These are phyloP conservation scores for Dryobota labecula DNA, from an alignment of 2,888 invertebrate genomes.

Conservation along the genomic window DNA sequence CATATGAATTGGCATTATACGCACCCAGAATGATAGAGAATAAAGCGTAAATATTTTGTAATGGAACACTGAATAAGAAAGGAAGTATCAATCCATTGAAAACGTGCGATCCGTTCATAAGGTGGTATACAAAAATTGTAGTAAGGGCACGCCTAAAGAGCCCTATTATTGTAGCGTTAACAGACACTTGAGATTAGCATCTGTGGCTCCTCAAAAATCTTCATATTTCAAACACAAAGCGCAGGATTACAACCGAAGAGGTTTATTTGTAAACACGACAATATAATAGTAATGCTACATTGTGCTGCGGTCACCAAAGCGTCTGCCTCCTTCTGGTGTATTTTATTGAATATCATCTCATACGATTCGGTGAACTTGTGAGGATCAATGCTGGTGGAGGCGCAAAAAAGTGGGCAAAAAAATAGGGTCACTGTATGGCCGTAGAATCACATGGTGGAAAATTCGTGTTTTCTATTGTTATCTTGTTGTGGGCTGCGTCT, in stretches of 20 bases:
- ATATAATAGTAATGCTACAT: slow-evolving; percentile 78
- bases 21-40: slow-evolving; percentile 58
- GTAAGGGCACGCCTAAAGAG: slow-evolving; percentile 83
- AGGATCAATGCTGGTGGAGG: slow-evolving; percentile 73
- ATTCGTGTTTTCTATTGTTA: slow-evolving; percentile 43
- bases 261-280: slow-evolving; percentile 90
- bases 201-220: slow-evolving; percentile 86
- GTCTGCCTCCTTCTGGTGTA: slow-evolving; percentile 81
- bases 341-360: slow-evolving; percentile 86
- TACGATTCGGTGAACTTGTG: slow-evolving; percentile 86
- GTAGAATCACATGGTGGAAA: slow-evolving; percentile 58
- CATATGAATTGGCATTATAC: slow-evolving; percentile 49
- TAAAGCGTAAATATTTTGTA: slow-evolving; percentile 62
- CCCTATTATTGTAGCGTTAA: slow-evolving; percentile 88
- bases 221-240: slow-evolving; percentile 86
- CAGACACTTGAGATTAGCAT: slow-evolving; percentile 91
- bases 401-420: slow-evolving; percentile 70
- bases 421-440: slow-evolving; percentile 63
- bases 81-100: slow-evolving; percentile 83
- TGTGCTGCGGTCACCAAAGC: slow-evolving; percentile 80
- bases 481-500: slow-evolving; percentile 2
- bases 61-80: slow-evolving; percentile 70
- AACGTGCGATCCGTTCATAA: slow-evolving; percentile 80
- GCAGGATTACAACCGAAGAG: slow-evolving; percentile 87
- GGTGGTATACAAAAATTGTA: slow-evolving; percentile 80